These are phyloP conservation scores for Morinoia aosen DNA, from an alignment of 2,888 invertebrate species.

Conservation along the genomic window DNA sequence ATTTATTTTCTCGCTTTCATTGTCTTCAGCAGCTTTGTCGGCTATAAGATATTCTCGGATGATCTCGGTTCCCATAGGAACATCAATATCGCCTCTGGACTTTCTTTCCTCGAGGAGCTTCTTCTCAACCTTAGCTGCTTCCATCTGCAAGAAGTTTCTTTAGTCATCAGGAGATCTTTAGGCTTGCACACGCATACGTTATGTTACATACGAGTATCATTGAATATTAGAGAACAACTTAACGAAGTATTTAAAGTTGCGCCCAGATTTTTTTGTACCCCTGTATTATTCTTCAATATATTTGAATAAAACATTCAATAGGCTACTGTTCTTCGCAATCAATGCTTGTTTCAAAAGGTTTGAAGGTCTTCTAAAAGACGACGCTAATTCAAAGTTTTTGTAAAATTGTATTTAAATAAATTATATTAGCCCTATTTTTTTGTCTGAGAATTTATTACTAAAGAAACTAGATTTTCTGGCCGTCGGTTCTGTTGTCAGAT, in stretches of 20 bases:
- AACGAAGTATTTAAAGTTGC: too few species aligned
- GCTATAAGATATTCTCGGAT: constrained; percentile 20
- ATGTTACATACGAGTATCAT: not conserved
- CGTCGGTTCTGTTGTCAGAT: too few species aligned
- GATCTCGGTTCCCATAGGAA: not conserved
- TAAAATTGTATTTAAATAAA: too few species aligned
- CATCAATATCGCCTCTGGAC: not conserved
- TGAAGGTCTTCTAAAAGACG: too few species aligned
- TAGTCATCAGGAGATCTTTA: not conserved
- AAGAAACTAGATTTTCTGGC: too few species aligned
- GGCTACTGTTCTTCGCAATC: too few species aligned
- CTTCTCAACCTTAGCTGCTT: constrained; percentile 8
- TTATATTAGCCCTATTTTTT: too few species aligned
- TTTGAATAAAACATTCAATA: not conserved
- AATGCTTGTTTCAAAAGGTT: too few species aligned
- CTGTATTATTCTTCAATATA: not conserved
- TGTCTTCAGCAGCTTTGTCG: not conserved
- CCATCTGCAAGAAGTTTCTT: constrained; percentile 12
- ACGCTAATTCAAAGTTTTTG: too few species aligned
- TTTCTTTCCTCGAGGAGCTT: constrained; percentile 7
- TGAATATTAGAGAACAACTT: not conserved
- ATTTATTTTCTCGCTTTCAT: not conserved
- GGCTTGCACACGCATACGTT: not conserved
- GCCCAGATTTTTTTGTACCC: too few species aligned
- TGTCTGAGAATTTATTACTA: too few species aligned